Evolutionary conservation across 2,113 vertebrate genomes (phyloP).

Genomic region (Apodemus sylvaticus): DNA sequence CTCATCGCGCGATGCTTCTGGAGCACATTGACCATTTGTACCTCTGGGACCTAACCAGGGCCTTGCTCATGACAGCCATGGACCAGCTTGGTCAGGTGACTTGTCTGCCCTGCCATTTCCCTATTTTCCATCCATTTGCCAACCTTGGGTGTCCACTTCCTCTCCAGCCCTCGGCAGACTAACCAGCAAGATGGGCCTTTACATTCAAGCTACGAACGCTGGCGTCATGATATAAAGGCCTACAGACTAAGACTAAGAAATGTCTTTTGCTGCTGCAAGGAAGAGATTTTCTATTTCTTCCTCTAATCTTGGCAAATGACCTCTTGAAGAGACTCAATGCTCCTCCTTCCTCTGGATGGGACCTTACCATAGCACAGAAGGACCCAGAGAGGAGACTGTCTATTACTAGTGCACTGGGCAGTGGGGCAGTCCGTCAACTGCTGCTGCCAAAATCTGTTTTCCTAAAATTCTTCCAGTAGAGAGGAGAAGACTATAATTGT

Average conservation of each 20-base stretch:
- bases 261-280: conserved; percentile 63
- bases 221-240: not conserved
- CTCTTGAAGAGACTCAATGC: conserved; percentile 36
- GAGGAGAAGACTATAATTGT: not conserved
- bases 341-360: conserved; percentile 30
- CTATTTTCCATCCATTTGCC: not conserved
- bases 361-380: conserved; percentile 21
- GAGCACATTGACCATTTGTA: conserved; percentile 9
- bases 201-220: conserved; percentile 6
- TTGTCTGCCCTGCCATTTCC: not conserved
- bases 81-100: not conserved
- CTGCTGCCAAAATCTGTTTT: conserved; percentile 73
- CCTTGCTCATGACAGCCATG: conserved; percentile 46
- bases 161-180: conserved; percentile 22
- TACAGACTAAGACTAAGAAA: not conserved
- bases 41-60: conserved; percentile 59
- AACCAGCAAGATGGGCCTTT: conserved; percentile 59
- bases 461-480: conserved; percentile 47
- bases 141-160: conserved; percentile 32
- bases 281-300: conserved; percentile 69
- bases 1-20: not conserved
- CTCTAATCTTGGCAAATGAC: conserved; percentile 34
- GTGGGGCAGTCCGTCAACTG: conserved; percentile 53
- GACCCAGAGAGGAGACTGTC: not conserved
- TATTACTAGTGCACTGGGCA: conserved; percentile 55